A percentile compares a stretch with the other conserved stretches of the same genome.
Conservation (phyloP, 1,140 invertebrate genomes). For the Lycorma delicatula region DNA sequence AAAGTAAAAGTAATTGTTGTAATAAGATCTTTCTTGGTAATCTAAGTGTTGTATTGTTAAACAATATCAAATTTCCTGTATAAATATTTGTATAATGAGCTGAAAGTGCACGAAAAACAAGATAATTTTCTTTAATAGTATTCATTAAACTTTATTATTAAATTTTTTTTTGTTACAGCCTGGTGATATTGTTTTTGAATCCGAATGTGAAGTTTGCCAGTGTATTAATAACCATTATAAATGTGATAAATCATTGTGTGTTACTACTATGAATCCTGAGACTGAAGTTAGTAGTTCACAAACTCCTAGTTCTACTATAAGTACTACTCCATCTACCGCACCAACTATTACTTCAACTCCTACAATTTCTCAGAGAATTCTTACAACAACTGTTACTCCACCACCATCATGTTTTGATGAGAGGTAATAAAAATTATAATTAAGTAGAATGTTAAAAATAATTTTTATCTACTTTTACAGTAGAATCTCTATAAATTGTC, state of each 20-base stretch:
- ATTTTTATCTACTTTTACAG: no score
- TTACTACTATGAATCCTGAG: constrained; percentile 13
- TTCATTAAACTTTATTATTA: no score
- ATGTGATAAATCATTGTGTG: constrained; percentile 50
- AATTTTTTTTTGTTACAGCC: constrained; percentile 43
- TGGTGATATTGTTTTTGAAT: constrained; percentile 45
- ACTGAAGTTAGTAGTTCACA: not conserved
- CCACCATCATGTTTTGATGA: constrained; percentile 38
- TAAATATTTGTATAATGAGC: no score
- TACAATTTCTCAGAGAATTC: constrained; percentile 28
- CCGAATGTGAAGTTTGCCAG: constrained; percentile 59
- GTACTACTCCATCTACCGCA: not conserved
- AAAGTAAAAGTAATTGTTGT: no score
- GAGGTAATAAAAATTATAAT: no score
- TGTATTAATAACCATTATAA: constrained; percentile 64
- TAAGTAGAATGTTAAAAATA: no score
- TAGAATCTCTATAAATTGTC: no score
- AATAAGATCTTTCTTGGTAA: no score
- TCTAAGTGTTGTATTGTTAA: no score
- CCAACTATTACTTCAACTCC: constrained; percentile 7
- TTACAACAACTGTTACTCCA: constrained; percentile 42
- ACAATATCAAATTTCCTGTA: no score
- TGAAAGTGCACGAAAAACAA: no score
- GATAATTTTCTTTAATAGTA: no score
- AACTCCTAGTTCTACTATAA: not conserved